phyloP scores from a whole-genome alignment of 2,888 invertebrate genomes.

The Rugalucina vietnamica region DNA sequence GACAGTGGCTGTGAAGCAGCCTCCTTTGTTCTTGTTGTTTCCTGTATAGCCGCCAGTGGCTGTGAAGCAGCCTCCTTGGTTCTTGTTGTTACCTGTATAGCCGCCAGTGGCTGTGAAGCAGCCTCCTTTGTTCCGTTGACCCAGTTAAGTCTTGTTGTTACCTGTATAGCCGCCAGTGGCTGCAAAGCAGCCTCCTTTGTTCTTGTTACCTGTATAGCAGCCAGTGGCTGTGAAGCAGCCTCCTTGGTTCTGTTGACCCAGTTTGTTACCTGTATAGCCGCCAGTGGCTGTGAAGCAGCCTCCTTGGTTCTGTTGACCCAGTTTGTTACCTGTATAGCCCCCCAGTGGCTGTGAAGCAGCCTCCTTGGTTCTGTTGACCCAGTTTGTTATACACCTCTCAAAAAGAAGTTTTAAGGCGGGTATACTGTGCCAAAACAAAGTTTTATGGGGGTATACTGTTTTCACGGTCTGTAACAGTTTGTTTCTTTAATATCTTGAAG shows the following conservation, averaged over 20 bases:
- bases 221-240: no score
- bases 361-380: neutral
- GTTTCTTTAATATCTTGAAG: no score
- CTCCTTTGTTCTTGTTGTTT: neutral
- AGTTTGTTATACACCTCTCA: no score
- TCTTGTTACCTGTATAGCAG: no score
- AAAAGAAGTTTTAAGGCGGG: no score
- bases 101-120: neutral
- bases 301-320: neutral
- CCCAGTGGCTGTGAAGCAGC: neutral
- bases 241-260: neutral
- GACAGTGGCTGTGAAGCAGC: neutral
- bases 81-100: conserved; percentile 1
- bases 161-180: neutral
- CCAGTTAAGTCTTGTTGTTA: no score
- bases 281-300: neutral
- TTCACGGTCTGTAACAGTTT: no score
- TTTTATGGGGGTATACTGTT: no score
- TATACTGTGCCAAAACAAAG: no score
- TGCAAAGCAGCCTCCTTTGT: neutral
- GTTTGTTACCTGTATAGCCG: neutral
- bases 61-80: neutral
- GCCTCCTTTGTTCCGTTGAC: neutral
- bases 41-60: neutral
- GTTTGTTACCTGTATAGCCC: neutral